Conservation (phyloP, 2,888 invertebrate species). For the Parnassius mnemosyne region DNA sequence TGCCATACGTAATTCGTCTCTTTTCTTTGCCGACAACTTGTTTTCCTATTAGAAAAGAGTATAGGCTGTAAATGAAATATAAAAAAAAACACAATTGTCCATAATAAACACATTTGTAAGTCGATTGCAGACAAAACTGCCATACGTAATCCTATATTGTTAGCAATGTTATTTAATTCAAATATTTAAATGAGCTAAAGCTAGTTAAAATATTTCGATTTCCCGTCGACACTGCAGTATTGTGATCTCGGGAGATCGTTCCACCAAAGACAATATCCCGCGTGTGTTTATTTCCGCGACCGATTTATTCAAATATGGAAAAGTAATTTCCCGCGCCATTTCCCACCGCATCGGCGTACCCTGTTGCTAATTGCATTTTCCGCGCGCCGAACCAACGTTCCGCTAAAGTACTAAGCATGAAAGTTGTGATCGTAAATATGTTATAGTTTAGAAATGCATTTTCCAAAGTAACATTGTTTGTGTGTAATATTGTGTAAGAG, state of each 20-base stretch:
- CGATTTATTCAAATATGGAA: slow-evolving; percentile 73
- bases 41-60: slow-evolving; percentile 27
- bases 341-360: slow-evolving; percentile 47
- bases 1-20: slow-evolving; percentile 61
- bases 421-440: slow-evolving; percentile 8
- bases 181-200: background rate
- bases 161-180: slow-evolving; percentile 1
- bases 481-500: background rate
- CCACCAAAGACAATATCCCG: slow-evolving; percentile 67
- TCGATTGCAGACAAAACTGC: slow-evolving; percentile 4
- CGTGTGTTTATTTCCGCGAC: slow-evolving; percentile 69
- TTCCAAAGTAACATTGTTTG: background rate
- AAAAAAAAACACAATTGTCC: slow-evolving; percentile 31
- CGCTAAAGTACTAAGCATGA: slow-evolving; percentile 2
- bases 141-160: background rate
- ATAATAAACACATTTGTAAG: slow-evolving; percentile 20
- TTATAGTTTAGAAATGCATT: slow-evolving; percentile 8
- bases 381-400: slow-evolving; percentile 23
- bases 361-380: slow-evolving; percentile 43
- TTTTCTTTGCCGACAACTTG: slow-evolving; percentile 43
- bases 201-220: slow-evolving; percentile 33
- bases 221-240: slow-evolving; percentile 39
- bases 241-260: slow-evolving; percentile 49
- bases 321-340: slow-evolving; percentile 73
- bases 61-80: slow-evolving; percentile 2